Conservation (phyloP, 53 echinoderm and acorn worm species). For the Luidia sarsii region DNA sequence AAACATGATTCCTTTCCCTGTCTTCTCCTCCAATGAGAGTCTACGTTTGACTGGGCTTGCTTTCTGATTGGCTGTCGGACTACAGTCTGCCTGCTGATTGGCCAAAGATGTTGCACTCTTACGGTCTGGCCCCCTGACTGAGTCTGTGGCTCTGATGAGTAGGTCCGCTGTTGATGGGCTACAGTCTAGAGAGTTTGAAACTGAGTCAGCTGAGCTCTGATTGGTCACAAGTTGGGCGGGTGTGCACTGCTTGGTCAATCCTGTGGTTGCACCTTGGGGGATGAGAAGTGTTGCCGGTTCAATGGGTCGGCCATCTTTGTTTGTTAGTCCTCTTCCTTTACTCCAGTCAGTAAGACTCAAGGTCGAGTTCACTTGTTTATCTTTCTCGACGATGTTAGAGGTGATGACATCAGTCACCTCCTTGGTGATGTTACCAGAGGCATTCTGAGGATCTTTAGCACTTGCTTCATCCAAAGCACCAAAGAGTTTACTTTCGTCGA, state of each 20-base stretch:
- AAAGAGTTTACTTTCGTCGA: neutral
- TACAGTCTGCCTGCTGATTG: neutral
- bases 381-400: neutral
- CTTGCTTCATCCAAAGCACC: neutral
- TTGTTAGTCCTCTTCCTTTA: slow-evolving; percentile 68
- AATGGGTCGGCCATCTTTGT: slow-evolving; percentile 47
- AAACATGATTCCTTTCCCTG: slow-evolving; percentile 63
- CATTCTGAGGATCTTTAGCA: neutral
- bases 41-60: slow-evolving; percentile 53
- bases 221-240: slow-evolving; percentile 26
- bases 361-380: neutral
- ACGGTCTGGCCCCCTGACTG: neutral
- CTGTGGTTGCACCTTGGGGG: slow-evolving; percentile 41
- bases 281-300: slow-evolving; percentile 68
- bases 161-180: too few species aligned
- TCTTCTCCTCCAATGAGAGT: slow-evolving; percentile 56
- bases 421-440: neutral
- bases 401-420: neutral
- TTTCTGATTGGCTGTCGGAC: neutral
- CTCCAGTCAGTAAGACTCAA: slow-evolving; percentile 69
- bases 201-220: slow-evolving; percentile 2
- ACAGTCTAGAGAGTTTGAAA: neutral
- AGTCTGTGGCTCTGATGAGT: too few species aligned
- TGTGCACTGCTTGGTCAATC: too few species aligned
- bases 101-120: neutral